These are phyloP conservation scores for Saccostrea glomerata DNA, from an alignment of 1,140 invertebrate genomes.

Conservation along the genomic window DNA sequence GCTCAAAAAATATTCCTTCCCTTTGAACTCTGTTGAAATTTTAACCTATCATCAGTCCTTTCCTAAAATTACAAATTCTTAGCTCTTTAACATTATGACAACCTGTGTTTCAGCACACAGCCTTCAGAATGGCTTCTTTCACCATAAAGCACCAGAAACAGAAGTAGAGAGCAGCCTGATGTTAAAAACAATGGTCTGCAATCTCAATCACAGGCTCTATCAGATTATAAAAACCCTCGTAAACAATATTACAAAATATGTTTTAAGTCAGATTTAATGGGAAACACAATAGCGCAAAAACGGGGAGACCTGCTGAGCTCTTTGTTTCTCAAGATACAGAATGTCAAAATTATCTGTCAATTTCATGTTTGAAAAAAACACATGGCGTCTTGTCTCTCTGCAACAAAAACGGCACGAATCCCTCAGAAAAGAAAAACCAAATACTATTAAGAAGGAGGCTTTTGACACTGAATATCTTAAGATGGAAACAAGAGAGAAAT, in stretches of 20 bases:
- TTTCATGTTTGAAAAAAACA: neutral
- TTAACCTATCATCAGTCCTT: neutral
- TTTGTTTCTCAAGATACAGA: neutral
- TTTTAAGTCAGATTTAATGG: neutral
- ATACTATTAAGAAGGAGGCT: neutral
- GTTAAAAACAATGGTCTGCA: constrained; percentile 5
- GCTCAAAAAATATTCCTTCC: neutral
- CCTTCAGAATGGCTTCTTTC: neutral
- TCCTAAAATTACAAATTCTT: neutral
- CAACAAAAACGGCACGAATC: neutral
- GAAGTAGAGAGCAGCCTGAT: neutral
- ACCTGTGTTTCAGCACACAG: neutral
- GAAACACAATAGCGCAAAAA: constrained; percentile 2
- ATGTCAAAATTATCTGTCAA: constrained; percentile 5
- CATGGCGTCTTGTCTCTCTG: neutral
- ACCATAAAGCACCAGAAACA: neutral
- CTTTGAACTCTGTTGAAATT: neutral
- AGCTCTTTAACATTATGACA: neutral
- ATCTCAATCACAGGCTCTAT: neutral
- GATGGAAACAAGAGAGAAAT: neutral
- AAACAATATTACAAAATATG: constrained; percentile 10
- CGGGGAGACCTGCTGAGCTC: neutral
- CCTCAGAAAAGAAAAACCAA: neutral
- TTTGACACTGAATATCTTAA: neutral
- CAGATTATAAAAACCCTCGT: neutral